These are phyloP conservation scores for Drosophila cognata DNA, from an alignment of 2,888 invertebrate species.

Conservation along the genomic window DNA sequence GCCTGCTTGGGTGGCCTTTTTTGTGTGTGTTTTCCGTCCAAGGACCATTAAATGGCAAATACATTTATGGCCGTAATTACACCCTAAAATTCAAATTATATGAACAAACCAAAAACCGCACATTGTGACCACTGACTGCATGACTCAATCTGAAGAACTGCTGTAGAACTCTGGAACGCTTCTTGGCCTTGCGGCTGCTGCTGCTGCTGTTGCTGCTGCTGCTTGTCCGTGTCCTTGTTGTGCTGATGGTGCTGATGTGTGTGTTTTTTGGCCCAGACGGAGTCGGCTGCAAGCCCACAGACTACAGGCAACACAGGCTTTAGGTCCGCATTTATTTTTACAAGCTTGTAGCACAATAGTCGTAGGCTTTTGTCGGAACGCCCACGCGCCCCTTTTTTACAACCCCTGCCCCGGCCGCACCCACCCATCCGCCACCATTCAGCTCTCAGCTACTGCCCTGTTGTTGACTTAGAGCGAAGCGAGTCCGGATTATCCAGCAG, in stretches of 20 bases:
- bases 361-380: conserved; percentile 77
- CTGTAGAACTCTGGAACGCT: conserved; percentile 16
- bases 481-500: conserved; percentile 79
- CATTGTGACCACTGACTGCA: conserved; percentile 70
- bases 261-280: conserved; percentile 49
- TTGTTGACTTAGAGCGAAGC: conserved; percentile 63
- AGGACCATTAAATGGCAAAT: conserved; percentile 76
- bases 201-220: conserved; percentile 12
- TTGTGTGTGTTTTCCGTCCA: conserved; percentile 42
- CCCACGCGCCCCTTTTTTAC: conserved; percentile 49
- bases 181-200: conserved; percentile 67
- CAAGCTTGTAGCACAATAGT: conserved; percentile 80
- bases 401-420: conserved; percentile 5
- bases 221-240: conserved; percentile 49
- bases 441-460: conserved; percentile 8
- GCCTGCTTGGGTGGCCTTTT: conserved; percentile 56
- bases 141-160: conserved; percentile 65
- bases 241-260: neutral
- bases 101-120: conserved; percentile 81
- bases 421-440: neutral
- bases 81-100: conserved; percentile 84
- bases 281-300: conserved; percentile 7
- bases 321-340: conserved; percentile 76
- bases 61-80: conserved; percentile 84
- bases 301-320: conserved; percentile 26